Conservation (phyloP, 2,797 vertebrate genomes). For the Leptatherina wallacei region DNA sequence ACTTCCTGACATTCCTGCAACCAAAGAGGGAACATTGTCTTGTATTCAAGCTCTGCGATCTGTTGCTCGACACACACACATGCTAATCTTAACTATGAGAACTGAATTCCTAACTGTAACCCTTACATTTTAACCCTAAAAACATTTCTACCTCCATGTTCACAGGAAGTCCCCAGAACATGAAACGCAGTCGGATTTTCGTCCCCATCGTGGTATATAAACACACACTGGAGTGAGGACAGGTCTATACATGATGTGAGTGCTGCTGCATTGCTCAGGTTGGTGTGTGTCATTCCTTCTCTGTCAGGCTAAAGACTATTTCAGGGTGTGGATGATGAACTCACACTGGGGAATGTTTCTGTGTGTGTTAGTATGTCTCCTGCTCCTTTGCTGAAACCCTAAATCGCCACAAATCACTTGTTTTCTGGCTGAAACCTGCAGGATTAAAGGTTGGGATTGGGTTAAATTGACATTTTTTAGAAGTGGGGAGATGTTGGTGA, state of each 20-base stretch:
- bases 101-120: too few species aligned
- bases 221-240: conserved; percentile 18
- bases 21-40: conserved; percentile 8
- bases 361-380: neutral
- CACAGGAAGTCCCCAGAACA: too few species aligned
- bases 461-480: too few species aligned
- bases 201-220: neutral
- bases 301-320: conserved; percentile 39
- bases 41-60: conserved; percentile 44
- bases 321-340: conserved; percentile 48
- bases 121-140: too few species aligned
- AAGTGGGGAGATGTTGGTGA: too few species aligned
- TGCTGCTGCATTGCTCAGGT: conserved; percentile 21
- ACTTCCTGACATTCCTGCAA: conserved; percentile 55
- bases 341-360: neutral
- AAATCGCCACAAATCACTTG: neutral
- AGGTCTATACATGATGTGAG: conserved; percentile 58
- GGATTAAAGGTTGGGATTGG: too few species aligned
- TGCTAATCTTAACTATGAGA: too few species aligned
- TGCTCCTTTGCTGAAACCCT: rapidly evolving
- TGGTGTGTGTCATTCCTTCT: conserved; percentile 39
- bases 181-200: too few species aligned
- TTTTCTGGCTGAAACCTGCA: neutral
- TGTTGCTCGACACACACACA: conserved; percentile 15
- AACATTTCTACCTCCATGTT: too few species aligned